Evolutionary conservation across 2,888 invertebrate species (phyloP), one percentile per base, ranked within the genome.

Genomic region (Mythimna pallens): DNA sequence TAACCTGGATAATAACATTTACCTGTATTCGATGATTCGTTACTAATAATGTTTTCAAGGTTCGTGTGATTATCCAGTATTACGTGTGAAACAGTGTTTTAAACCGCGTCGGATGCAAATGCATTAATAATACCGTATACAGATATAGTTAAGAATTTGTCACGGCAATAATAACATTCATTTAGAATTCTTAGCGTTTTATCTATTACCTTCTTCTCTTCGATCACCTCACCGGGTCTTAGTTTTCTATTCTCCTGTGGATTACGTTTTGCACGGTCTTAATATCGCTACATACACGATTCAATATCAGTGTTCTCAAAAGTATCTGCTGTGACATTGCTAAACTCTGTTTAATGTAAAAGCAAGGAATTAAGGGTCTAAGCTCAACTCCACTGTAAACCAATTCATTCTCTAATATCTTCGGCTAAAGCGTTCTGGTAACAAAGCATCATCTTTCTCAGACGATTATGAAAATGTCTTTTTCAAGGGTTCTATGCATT

Each of bases 171-270:
- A 93, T 93, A 96, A 95, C 96, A 96, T 96, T 95, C 95, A 95
- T 91, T 92, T 91, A 93, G 73, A 76, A 92, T 89, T 93, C 91
- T 92, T 92, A 93, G 92, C 93, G 89, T 88, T 91, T 91, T 93
- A 91, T 89, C 91, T 93, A 93, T 98, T 98, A 99, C 99, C 99
- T 98, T 98, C 97, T 98, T 98, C 94, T 99, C 99, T 97, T 98
- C 98, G 96, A 98, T 96, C 96, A 99, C 98, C 97, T 99, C 99
- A 96, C 99, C 99, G 89, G 99, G 99, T 94, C 99, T 98, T 96
- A 99, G 98, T 97, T 98, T 98, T 97, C 98, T 98, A 98, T 98
- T 97, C 96, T 98, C 98, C 98, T 96, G 96, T 96, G 95, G 93
- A 96, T 96, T 96, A 94, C 90, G 94, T 93, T 94, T 96, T 95